Base-by-base conservation (phyloP, 2,888 invertebrate species). In the Heterodera filipjevi region DNA sequence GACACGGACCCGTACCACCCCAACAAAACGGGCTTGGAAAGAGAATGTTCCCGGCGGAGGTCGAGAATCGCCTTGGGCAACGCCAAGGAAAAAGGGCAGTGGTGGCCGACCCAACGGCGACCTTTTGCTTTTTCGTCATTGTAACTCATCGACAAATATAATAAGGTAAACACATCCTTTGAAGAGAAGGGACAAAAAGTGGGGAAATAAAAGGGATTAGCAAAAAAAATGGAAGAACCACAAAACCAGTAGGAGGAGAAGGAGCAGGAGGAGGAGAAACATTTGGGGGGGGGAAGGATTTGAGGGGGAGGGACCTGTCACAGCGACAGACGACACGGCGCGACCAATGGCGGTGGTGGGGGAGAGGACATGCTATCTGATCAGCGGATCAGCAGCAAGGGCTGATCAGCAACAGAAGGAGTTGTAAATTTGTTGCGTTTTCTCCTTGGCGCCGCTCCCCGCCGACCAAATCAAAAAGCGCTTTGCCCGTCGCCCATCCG, bases 61-160 rank as follows among this genome's bases (percentile, higher is more conserved):
- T 59, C 59, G 59, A 59, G 59, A 59, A 59, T 59, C 59, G 59
- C 59, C 59, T 59, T 10, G 27, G 59, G 59, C 59, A 27, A 59
- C 59, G 59, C 27, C 59, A 8, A 59, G 12, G 27, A 59, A 49
- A 49, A 49, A n/a, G 6, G 22, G 59, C 27, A 12, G 8, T 27
- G 12, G 27, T 59, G 59, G 59, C 27, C 59, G 12, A 59, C 59
- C 27, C 59, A 49, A 49, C 14, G 19, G 27, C 59, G 27, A 59
- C 59, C 59, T n/a, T 59, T 59, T 59, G 59, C 59, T 53, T 53
- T 53, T 53, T n/a, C 53, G 22, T 53, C 53, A 27, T 59, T 59
- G 59, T 59, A 59, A 59, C n/a, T n/a, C 59, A 59, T 59, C 59
- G 59, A 59, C 8, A 59, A 59, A 59, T n/a, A 39, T 39, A 39